phyloP scores from a whole-genome alignment of 2,888 invertebrate genomes.

The Ceramica pisi region DNA sequence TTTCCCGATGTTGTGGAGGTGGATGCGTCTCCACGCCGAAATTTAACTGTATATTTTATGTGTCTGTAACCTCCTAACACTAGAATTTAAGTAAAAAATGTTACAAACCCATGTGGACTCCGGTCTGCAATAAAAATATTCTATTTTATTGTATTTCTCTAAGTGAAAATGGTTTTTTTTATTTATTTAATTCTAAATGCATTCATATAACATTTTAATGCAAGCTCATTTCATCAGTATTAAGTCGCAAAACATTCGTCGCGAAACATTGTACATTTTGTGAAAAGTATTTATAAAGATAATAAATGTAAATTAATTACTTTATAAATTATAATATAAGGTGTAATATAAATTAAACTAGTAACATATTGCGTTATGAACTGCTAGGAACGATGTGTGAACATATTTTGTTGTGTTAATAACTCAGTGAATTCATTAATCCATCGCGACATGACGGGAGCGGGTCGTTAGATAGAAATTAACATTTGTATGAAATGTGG shows the following conservation, averaged over 20 bases:
- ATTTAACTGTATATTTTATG: no score
- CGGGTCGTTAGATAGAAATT: slow-evolving; percentile 47
- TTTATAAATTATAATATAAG: slow-evolving; percentile 28
- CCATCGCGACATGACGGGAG: slow-evolving; percentile 27
- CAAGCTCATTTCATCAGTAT: slow-evolving; percentile 32
- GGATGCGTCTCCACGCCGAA: no score
- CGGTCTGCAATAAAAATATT: no score
- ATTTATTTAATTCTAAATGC: neutral
- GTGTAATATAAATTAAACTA: slow-evolving; percentile 46
- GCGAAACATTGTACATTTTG: slow-evolving; percentile 44
- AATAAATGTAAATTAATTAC: slow-evolving; percentile 33
- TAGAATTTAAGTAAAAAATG: no score
- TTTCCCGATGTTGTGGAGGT: no score
- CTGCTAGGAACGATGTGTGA: slow-evolving; percentile 59
- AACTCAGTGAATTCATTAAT: slow-evolving; percentile 38
- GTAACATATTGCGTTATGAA: slow-evolving; percentile 46
- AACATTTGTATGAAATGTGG: slow-evolving; percentile 50
- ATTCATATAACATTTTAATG: slow-evolving; percentile 16
- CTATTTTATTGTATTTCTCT: slow-evolving; percentile 11
- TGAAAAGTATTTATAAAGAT: slow-evolving; percentile 44
- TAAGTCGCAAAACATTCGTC: neutral
- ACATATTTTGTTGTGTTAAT: slow-evolving; percentile 51
- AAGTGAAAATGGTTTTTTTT: slow-evolving; percentile 8
- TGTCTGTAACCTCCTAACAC: no score
- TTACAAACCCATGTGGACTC: no score